These are phyloP conservation scores for Hirundichthys speculiger DNA, from an alignment of 2,113 vertebrate species.

Conservation along the genomic window DNA sequence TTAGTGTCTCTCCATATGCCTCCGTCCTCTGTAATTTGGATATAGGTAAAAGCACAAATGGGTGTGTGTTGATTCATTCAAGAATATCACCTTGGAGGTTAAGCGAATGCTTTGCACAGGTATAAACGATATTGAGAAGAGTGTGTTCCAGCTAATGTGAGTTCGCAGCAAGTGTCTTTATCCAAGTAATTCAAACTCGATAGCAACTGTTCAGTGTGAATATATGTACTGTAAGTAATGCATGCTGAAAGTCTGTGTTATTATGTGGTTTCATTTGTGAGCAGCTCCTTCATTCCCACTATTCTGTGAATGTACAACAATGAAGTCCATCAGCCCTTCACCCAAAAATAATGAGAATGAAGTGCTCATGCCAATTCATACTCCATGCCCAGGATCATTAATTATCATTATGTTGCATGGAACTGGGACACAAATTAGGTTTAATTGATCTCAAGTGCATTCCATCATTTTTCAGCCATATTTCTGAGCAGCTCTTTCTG, in stretches of 20 bases:
- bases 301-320: neutral
- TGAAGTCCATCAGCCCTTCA: neutral
- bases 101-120: slow-evolving; percentile 39
- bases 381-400: slow-evolving; percentile 5
- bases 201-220: too few relatives aligned
- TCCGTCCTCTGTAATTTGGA: slow-evolving; percentile 29
- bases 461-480: neutral
- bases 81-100: slow-evolving; percentile 42
- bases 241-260: too few relatives aligned
- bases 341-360: slow-evolving; percentile 7
- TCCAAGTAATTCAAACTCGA: too few relatives aligned
- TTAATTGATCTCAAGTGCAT: slow-evolving; percentile 11
- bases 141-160: neutral
- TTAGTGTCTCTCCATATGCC: slow-evolving; percentile 9
- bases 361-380: neutral
- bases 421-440: slow-evolving; percentile 4
- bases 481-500: slow-evolving; percentile 1
- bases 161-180: too few relatives aligned
- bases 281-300: neutral
- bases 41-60: slow-evolving; percentile 41
- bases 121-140: slow-evolving; percentile 31
- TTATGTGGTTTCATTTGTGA: neutral
- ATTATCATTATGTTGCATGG: neutral
- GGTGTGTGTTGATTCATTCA: slow-evolving; percentile 54
- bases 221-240: too few relatives aligned